Percentiles rank a stretch among this genome's conserved stretches.
phyloP scores from a whole-genome alignment of 1,140 invertebrate species.

The Drosophila tropicalis region DNA sequence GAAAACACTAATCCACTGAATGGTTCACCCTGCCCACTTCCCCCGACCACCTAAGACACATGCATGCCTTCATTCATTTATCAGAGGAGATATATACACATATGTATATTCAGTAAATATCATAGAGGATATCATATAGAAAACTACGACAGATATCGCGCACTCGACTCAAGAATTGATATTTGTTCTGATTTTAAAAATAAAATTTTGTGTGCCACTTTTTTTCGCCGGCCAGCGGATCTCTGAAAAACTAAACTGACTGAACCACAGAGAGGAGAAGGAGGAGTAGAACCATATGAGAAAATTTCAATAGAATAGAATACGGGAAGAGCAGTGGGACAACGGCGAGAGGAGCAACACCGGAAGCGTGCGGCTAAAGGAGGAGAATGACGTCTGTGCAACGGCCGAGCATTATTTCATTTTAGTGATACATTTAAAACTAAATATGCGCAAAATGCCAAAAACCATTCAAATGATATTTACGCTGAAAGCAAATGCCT shows the following conservation, averaged over 20 bases:
- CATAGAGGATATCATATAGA: conserved; percentile 45
- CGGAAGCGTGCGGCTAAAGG: conserved; percentile 64
- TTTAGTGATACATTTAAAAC: conserved; percentile 63
- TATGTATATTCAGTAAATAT: conserved; percentile 11
- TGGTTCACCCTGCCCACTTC: too few relatives aligned
- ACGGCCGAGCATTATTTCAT: conserved; percentile 31
- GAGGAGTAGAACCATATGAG: neutral
- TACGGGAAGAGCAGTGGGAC: neutral
- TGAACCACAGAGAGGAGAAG: too few relatives aligned
- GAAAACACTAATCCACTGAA: too few relatives aligned
- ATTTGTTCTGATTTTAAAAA: conserved; percentile 75
- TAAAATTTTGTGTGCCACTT: conserved; percentile 72
- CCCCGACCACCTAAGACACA: too few relatives aligned
- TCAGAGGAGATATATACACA: neutral
- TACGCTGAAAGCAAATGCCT: conserved; percentile 41
- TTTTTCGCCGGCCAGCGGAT: conserved; percentile 41
- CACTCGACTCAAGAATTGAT: conserved; percentile 35
- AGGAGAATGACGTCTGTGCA: conserved; percentile 63
- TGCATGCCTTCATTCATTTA: conserved; percentile 27
- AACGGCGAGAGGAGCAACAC: conserved; percentile 27
- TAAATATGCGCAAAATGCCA: conserved; percentile 71
- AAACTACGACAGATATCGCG: conserved; percentile 40
- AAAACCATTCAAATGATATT: conserved; percentile 40
- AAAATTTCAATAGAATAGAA: neutral
- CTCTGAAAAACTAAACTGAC: neutral